Base-by-base conservation (phyloP, 2,797 vertebrate genomes). In the Peromyscus attwateri region DNA sequence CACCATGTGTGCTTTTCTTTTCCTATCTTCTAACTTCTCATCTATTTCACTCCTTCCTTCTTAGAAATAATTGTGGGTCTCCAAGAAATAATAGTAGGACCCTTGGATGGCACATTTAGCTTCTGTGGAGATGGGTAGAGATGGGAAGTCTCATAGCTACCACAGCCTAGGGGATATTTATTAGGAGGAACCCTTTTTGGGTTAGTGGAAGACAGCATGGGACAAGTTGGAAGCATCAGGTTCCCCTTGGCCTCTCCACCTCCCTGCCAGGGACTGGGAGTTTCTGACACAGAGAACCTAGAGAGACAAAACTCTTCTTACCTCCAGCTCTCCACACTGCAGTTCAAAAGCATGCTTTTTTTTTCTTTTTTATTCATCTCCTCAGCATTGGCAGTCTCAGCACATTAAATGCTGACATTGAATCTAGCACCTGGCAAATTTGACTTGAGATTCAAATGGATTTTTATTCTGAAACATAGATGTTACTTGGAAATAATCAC, bases 381-480 rank as follows among this genome's bases (percentile, higher is more conserved):
- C 75, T 90, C 37, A 84, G 90, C 91, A 96, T 97, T 88, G 83
- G 97, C 98, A 96, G 96, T 98, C 98, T 96, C 95, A 97, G 97
- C 92, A 95, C 88, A 97, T 97, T 97, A 98, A 95, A 97, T 98
- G 98, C 94, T 98, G 98, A 97, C 95, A 97, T 94, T 94, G 98
- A 98, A 95, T 97, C 96, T 84, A 98, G 95, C 95, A 98, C 97
- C 97, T 97, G 95, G 98, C 96, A 98, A 98, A 98, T 98, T 71
- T 89, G 96, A 97, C 97, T 98, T 96, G 95, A 97, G 96, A 98
- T 98, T 98, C 97, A 98, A 98, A 98, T 94, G 95, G 97, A 97
- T 98, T 98, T 98, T 97, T 98, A 97, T 98, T 98, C 98, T 98
- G 97, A 97, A 97, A 94, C 92, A 97, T 95, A 98, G 97, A 98